These are phyloP conservation scores for Amphipoea oculea DNA, from an alignment of 2,888 invertebrate species.

Conservation along the genomic window DNA sequence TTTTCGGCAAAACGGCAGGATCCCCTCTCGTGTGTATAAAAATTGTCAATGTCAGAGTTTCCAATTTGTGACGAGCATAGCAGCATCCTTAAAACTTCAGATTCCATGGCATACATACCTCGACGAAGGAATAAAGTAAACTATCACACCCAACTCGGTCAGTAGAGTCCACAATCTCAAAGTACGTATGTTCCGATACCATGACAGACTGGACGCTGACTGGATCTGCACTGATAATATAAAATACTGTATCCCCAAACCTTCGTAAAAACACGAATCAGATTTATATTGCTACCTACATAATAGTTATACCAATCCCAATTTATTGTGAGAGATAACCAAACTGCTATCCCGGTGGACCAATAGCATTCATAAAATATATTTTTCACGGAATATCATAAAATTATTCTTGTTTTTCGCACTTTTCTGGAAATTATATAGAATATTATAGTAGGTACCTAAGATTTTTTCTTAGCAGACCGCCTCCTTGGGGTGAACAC, in stretches of 20 bases:
- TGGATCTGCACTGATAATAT: constrained; percentile 29
- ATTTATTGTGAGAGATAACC: constrained; percentile 58
- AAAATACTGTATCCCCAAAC: constrained; percentile 28
- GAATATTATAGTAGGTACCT: not conserved
- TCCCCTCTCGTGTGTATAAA: too few species aligned
- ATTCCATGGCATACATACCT: not conserved
- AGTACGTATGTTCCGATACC: not conserved
- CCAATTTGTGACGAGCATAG: not conserved
- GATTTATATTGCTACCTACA: constrained; percentile 29
- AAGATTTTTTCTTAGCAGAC: not conserved
- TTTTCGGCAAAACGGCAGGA: too few species aligned
- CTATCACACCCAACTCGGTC: not conserved
- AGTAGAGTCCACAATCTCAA: not conserved
- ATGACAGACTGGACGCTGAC: not conserved
- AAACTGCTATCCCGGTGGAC: constrained; percentile 42
- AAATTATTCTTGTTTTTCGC: constrained; percentile 36
- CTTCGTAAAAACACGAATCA: constrained; percentile 46
- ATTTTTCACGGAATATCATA: constrained; percentile 31
- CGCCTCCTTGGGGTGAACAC: not conserved
- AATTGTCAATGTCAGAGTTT: not conserved
- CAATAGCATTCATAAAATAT: constrained; percentile 52
- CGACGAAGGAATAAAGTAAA: not conserved
- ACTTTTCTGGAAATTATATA: constrained; percentile 11
- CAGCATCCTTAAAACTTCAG: not conserved
- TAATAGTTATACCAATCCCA: constrained; percentile 55